Conservation (phyloP, 2,113 vertebrate species). For the Pyrgilauda ruficollis region DNA sequence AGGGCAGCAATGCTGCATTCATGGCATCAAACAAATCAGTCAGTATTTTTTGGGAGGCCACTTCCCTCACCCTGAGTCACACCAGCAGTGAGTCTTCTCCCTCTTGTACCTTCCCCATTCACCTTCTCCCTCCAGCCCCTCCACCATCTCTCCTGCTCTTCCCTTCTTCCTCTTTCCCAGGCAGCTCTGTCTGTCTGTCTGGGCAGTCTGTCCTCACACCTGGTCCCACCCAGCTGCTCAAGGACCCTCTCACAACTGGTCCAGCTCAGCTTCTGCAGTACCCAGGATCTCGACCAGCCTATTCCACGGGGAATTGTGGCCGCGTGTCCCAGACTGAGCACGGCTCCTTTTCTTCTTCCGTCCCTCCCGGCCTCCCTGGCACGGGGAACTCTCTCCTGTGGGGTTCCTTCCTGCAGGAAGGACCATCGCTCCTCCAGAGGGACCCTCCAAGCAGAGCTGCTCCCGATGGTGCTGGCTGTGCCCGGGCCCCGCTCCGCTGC, state of each 20-base stretch:
- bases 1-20: neutral
- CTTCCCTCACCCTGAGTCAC: too few species aligned
- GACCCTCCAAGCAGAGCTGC: neutral
- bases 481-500: neutral
- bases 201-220: neutral
- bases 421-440: fast-evolving
- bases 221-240: neutral
- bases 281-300: too few species aligned
- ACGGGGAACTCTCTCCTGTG: fast-evolving
- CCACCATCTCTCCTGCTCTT: neutral
- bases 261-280: neutral
- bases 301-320: neutral
- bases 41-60: fast-evolving
- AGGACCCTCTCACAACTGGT: fast-evolving
- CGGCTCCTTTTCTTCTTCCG: fast-evolving
- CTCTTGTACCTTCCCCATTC: neutral
- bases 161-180: neutral
- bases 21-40: neutral
- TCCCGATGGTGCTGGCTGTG: fast-evolving
- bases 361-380: too few species aligned
- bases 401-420: neutral
- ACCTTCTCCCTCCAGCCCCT: neutral
- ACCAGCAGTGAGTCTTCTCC: neutral
- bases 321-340: neutral
- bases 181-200: neutral